Percentiles rank a stretch among this genome's conserved stretches.
Conservation (phyloP, 1,140 invertebrate genomes). For the Amyelois transitella region DNA sequence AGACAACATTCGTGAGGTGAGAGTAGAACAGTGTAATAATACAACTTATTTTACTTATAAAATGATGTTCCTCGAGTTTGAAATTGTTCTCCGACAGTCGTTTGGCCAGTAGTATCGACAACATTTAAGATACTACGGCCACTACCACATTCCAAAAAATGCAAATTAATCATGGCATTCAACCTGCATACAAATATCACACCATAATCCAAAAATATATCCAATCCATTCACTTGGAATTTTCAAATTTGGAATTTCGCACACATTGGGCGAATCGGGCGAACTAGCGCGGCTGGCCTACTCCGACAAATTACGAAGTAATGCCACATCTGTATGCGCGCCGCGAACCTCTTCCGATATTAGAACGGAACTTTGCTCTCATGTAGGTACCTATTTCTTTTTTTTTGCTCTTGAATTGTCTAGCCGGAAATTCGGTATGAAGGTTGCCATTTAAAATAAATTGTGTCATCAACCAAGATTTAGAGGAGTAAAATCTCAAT, state of each 20-base stretch:
- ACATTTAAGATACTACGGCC: too few relatives aligned
- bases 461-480: neutral
- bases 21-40: too few relatives aligned
- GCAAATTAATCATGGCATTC: neutral
- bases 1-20: too few relatives aligned
- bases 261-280: neutral
- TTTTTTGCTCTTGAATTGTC: neutral
- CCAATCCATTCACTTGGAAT: neutral
- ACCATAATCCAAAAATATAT: too few relatives aligned
- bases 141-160: neutral
- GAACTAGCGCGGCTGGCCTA: neutral
- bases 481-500: too few relatives aligned
- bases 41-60: too few relatives aligned
- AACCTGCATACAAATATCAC: too few relatives aligned
- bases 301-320: constrained; percentile 7
- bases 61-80: too few relatives aligned
- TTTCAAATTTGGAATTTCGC: constrained; percentile 8
- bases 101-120: too few relatives aligned
- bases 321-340: constrained; percentile 23
- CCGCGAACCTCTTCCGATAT: constrained; percentile 20
- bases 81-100: too few relatives aligned
- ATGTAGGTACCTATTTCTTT: neutral
- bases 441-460: neutral
- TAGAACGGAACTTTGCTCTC: constrained; percentile 16
- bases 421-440: neutral